Conservation (phyloP, 1,140 invertebrate genomes). For the Radopholus similis region DNA sequence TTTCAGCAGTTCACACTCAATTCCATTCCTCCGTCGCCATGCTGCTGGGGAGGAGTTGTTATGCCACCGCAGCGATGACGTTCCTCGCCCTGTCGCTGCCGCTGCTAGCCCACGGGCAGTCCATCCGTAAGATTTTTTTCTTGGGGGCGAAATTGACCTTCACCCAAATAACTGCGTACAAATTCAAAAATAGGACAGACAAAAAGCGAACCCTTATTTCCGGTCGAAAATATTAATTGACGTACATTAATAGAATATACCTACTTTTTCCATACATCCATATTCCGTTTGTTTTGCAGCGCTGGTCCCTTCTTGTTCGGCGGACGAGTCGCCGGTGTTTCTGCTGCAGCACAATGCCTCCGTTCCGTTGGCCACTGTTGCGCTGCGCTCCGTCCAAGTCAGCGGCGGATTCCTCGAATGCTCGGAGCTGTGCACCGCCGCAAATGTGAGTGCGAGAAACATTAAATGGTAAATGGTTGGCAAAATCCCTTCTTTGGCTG, state of each 20-base stretch:
- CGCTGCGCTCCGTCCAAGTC: slow-evolving; percentile 44
- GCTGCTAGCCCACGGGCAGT: neutral
- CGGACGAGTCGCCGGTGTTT: slow-evolving; percentile 43
- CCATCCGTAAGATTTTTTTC: neutral
- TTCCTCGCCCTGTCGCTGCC: neutral
- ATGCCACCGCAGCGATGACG: neutral
- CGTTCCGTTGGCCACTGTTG: neutral
- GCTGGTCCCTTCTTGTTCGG: slow-evolving; percentile 27
- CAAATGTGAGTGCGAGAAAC: slow-evolving; percentile 43
- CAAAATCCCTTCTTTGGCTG: neutral
- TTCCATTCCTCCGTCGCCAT: too few species aligned
- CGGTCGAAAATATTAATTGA: too few species aligned
- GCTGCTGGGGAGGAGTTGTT: too few species aligned
- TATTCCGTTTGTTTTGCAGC: slow-evolving; percentile 27
- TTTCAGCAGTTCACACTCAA: too few species aligned
- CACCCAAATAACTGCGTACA: neutral
- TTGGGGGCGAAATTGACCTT: neutral
- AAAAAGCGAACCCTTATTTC: too few species aligned
- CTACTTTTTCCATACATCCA: too few species aligned
- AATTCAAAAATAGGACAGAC: too few species aligned
- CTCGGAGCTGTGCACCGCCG: slow-evolving; percentile 50
- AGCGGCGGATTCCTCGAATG: slow-evolving; percentile 47
- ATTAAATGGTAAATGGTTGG: neutral
- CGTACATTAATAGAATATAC: too few species aligned
- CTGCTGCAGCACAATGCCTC: slow-evolving; percentile 59